These are phyloP conservation scores for Clostera curtula DNA, from an alignment of 2,888 invertebrate genomes.

Conservation along the genomic window DNA sequence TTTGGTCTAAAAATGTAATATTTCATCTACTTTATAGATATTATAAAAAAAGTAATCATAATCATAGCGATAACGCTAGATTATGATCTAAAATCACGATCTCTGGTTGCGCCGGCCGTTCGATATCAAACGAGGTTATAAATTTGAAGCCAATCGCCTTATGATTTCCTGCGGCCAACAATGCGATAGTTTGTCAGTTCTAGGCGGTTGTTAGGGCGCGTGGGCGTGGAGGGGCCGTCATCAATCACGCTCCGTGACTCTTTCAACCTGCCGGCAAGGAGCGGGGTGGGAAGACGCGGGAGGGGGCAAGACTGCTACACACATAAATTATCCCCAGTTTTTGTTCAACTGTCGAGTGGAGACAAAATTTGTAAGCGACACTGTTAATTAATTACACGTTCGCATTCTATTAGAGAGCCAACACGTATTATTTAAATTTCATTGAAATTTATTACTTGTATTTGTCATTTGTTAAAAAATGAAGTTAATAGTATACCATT, in stretches of 20 bases:
- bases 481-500: slow-evolving; percentile 15
- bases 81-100: slow-evolving; percentile 26
- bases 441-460: slow-evolving; percentile 23
- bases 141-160: slow-evolving; percentile 48
- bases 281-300: slow-evolving; percentile 15
- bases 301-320: slow-evolving; percentile 45
- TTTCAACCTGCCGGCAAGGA: slow-evolving; percentile 67
- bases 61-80: slow-evolving; percentile 26
- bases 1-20: slow-evolving; percentile 7
- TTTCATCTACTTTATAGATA: slow-evolving; percentile 12
- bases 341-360: slow-evolving; percentile 53
- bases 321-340: slow-evolving; percentile 63
- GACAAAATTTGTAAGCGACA: slow-evolving; percentile 64
- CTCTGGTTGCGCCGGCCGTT: slow-evolving; percentile 25
- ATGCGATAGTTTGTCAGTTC: slow-evolving; percentile 63
- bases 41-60: slow-evolving; percentile 19
- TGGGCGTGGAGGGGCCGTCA: slow-evolving; percentile 56
- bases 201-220: slow-evolving; percentile 55
- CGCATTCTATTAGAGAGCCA: slow-evolving; percentile 26
- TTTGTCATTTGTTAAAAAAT: slow-evolving; percentile 18
- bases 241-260: slow-evolving; percentile 71
- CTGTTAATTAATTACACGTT: slow-evolving; percentile 60
- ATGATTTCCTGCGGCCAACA: slow-evolving; percentile 53
- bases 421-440: slow-evolving; percentile 25
- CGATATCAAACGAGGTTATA: slow-evolving; percentile 38